phyloP scores from a whole-genome alignment of 2,113 vertebrate species.

The Dasyornis broadbenti region DNA sequence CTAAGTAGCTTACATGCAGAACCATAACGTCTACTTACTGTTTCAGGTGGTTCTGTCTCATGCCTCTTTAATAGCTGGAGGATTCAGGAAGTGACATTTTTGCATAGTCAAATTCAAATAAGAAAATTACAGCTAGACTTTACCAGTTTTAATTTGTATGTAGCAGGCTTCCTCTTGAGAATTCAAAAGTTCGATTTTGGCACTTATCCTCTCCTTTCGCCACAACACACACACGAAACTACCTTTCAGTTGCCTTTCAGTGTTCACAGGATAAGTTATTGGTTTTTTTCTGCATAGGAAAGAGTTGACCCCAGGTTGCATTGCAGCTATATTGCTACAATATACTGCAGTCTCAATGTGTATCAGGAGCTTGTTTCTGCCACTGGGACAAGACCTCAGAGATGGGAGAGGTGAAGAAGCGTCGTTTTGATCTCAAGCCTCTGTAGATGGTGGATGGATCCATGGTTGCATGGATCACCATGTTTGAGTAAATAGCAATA shows the following conservation, averaged over 20 bases:
- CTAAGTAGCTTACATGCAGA: background rate
- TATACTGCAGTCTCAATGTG: background rate
- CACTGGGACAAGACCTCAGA: background rate
- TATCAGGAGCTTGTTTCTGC: background rate
- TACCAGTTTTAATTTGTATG: background rate
- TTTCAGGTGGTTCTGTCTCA: background rate
- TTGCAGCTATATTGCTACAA: background rate
- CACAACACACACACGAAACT: background rate
- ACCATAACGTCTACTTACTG: background rate
- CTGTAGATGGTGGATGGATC: background rate
- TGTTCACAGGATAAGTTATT: rapidly evolving
- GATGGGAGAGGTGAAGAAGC: background rate
- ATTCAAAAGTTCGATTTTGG: background rate
- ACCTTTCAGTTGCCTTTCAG: background rate
- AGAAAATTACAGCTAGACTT: background rate
- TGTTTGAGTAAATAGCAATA: background rate
- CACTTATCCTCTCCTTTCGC: background rate
- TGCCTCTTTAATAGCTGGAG: background rate
- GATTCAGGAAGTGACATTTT: background rate
- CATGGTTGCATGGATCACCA: no score
- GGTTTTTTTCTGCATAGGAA: background rate
- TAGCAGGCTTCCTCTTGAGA: background rate
- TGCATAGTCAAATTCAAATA: background rate
- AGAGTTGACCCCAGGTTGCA: background rate
- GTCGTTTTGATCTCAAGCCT: background rate